Base-by-base conservation (phyloP, 2,113 vertebrate species). In the Castor canadensis region DNA sequence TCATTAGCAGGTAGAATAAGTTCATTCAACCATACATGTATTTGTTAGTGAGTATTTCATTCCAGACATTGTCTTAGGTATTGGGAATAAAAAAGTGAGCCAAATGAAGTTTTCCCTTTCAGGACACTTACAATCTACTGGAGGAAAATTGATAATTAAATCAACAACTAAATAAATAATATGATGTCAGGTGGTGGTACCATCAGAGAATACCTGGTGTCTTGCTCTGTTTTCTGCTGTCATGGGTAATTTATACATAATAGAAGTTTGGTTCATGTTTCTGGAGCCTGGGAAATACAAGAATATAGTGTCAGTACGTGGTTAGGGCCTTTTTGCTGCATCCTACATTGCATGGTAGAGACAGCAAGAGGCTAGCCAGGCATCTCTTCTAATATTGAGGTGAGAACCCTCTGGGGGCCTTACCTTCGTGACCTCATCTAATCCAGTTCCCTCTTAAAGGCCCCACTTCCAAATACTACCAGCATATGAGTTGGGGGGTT, bases 161-260 rank as follows among this genome's bases (percentile, higher is more conserved):
- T 85, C 86, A 73, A 85, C 32, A 94, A 28, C 56, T 89, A 69
- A 80, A 40, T 76, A 77, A 17, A 80, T 47, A 93, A 75, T 62
- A 38, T 35, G 56, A 30, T 83, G 28, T 79, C 75, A 83, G n/a
- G 22, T 69, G 9, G 32, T 52, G 13, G 1, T 24, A 1, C 77
- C 17, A 6, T 81, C 47, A 56, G 64, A 24, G 86, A 62, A 45
- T 72, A 28, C 32, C 71, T 47, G 4, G 12, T 35, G 28, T 60
- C 67, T 30, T 85, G 12, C 9, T 67, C 47, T 43, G 4, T 86
- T 40, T 86, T 71, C 38, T 58, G 30, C 69, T 58, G 4, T 5
- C 5, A 2, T 69, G 35, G 47, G 24, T 83, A 71, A 69, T 40
- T 71, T 86, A 54, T 49, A 40, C 17, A 12, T 15, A 43, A 58